phyloP scores from a whole-genome alignment of 2,888 invertebrate genomes.

The Xylota segnis region DNA sequence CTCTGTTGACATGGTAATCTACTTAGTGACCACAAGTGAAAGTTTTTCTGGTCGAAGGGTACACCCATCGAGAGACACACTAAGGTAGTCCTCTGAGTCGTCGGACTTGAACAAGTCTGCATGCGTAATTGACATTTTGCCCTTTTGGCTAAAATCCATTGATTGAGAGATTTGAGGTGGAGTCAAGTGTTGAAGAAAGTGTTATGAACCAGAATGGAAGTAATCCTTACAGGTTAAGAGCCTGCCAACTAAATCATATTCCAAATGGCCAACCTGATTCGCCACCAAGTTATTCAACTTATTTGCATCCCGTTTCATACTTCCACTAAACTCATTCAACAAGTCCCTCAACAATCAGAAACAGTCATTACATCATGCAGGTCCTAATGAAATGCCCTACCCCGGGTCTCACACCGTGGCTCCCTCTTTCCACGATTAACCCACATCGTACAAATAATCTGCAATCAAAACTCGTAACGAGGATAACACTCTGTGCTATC shows the following conservation, averaged over 20 bases:
- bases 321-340: conserved; percentile 28
- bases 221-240: too few relatives aligned
- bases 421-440: background rate
- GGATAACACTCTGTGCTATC: background rate
- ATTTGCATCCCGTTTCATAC: background rate
- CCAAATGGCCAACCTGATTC: background rate
- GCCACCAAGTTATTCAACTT: background rate
- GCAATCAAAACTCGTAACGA: conserved; percentile 47
- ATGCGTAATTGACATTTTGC: too few relatives aligned
- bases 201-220: too few relatives aligned
- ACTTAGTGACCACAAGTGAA: too few relatives aligned
- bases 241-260: background rate
- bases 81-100: too few relatives aligned
- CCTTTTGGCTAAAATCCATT: too few relatives aligned
- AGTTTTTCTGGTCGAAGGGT: too few relatives aligned
- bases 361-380: conserved; percentile 12
- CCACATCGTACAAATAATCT: conserved; percentile 24
- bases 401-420: background rate
- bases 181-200: too few relatives aligned
- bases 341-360: conserved; percentile 21
- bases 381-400: conserved; percentile 15
- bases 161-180: too few relatives aligned
- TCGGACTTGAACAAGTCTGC: too few relatives aligned
- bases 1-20: too few relatives aligned
- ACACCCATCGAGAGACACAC: too few relatives aligned